A percentile compares a stretch with the other conserved stretches of the same genome.
These are phyloP conservation scores for Neomorphus geoffroyi DNA, from an alignment of 2,797 vertebrate species.

Conservation along the genomic window DNA sequence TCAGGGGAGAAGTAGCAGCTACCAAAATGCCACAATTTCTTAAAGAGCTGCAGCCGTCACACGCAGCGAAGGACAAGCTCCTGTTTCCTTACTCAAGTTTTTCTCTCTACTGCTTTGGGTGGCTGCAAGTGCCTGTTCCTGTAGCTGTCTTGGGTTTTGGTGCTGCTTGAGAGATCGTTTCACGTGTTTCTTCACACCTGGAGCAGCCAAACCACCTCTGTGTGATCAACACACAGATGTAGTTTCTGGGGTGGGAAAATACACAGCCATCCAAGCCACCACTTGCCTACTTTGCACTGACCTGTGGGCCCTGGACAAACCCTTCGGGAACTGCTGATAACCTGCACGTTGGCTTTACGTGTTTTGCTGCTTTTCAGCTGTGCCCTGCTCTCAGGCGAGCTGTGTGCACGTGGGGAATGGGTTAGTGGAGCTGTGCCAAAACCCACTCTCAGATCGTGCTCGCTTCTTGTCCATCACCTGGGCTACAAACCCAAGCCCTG, in stretches of 20 bases:
- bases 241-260: not conserved
- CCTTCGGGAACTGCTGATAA: not conserved
- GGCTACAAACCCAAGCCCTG: not conserved
- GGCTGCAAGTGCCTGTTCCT: not conserved
- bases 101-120: not conserved
- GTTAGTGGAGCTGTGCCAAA: not conserved
- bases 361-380: not conserved
- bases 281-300: not conserved
- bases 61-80: not conserved
- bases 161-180: not conserved
- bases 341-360: not conserved
- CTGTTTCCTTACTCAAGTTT: not conserved
- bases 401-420: not conserved
- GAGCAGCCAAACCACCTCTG: not conserved
- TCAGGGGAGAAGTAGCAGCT: not conserved
- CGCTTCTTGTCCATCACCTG: not conserved
- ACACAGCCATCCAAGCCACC: rapidly evolving
- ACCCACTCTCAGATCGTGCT: not conserved
- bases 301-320: not conserved
- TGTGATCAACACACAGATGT: not conserved
- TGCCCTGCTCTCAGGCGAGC: not conserved
- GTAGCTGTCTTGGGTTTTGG: not conserved
- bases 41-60: not conserved
- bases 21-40: not conserved
- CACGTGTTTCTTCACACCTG: not conserved